phyloP scores from a whole-genome alignment of 2,888 invertebrate species.

The Saturnia pavonia region DNA sequence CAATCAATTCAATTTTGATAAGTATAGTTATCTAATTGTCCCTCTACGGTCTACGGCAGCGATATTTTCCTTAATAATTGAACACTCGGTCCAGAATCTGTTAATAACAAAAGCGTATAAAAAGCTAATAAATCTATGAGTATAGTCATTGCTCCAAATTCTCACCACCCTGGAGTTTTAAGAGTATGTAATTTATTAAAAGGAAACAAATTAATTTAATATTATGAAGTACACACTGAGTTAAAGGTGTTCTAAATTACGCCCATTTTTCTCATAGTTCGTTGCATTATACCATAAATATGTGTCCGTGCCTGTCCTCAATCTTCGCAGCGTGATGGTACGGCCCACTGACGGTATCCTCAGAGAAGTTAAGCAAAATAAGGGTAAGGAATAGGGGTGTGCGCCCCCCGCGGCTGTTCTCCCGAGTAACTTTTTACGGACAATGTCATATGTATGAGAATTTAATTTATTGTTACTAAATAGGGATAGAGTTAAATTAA shows the following conservation, averaged over 20 bases:
- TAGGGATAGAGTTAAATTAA: neutral
- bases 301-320: slow-evolving; percentile 2
- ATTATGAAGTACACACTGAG: slow-evolving; percentile 1
- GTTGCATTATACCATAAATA: neutral
- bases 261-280: slow-evolving; percentile 11
- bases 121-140: neutral
- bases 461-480: slow-evolving; percentile 13
- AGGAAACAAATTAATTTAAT: neutral
- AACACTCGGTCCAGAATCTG: too few relatives aligned
- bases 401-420: slow-evolving; percentile 13
- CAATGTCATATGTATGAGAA: slow-evolving; percentile 12
- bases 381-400: slow-evolving; percentile 6
- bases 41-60: too few relatives aligned
- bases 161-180: neutral
- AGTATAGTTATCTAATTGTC: too few relatives aligned
- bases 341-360: slow-evolving; percentile 11
- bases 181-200: neutral
- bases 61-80: too few relatives aligned
- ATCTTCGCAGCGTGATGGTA: slow-evolving; percentile 15
- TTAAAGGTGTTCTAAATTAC: slow-evolving; percentile 1
- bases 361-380: neutral
- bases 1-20: too few relatives aligned
- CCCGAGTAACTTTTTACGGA: slow-evolving; percentile 11
- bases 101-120: neutral
- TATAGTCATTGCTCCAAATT: neutral